Base-by-base conservation (phyloP, 2,113 vertebrate genomes). In the Bufo bufo region DNA sequence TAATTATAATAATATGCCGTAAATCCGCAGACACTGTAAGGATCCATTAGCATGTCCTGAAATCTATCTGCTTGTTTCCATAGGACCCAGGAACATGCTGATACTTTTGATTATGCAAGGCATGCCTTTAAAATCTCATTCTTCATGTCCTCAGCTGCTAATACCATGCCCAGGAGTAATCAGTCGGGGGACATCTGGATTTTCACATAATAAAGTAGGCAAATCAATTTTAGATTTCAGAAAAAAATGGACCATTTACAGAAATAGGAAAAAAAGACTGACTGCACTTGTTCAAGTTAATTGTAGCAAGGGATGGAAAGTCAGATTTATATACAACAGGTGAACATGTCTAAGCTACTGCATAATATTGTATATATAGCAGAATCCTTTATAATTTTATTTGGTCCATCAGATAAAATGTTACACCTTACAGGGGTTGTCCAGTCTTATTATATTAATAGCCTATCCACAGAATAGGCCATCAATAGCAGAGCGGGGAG, bases 121-220 rank as follows among this genome's bases (percentile, higher is more conserved):
- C 83, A 84, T 69, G 82, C 45, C 52, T 89, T 56, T 89, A 84
- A 89, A 84, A 52, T 83, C 33, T 47, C 81, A 89, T 89, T 82
- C 86, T 87, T 78, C 49, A 58, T 89, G 82, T 89, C 81, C 82
- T 89, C 87, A 89, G 87, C 72, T 89, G 87, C n/a, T 84, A 59
- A 58, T 89, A 19, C 72, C 59, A 84, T 78, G 81, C 87, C 87
- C 87, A 89, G 74, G 87, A 82, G 82, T 88, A 84, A 89, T 89
- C 87, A 89, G 82, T 89, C 72, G 66, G 77, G 82, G 82, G 81
- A 89, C 82, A 89, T 89, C 87, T 89, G 87, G 87, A 89, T 84
- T 65, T 69, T 43, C 58, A 89, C 61, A 84, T 63, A 89, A 84
- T 89, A 89, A 89, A 77, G 23, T 78, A 78, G 82, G 59, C 81